Base-by-base conservation (phyloP, 2,113 vertebrate genomes). In the Salminus brasiliensis region DNA sequence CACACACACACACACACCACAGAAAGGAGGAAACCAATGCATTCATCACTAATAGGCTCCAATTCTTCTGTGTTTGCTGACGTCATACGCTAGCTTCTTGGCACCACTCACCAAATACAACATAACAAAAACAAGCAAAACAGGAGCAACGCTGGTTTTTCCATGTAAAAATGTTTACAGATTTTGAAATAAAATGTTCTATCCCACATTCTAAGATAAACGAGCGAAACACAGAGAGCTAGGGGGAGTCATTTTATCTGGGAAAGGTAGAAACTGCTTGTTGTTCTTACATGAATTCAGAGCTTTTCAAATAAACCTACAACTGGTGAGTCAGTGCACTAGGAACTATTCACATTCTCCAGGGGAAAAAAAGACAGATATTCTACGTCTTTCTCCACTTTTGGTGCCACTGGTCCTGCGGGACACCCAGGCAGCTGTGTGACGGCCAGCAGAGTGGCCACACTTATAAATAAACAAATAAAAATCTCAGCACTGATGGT, bases 181-280 rank as follows among this genome's bases (percentile, higher is more conserved):
- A 73, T 39, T 43, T 16, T 36, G 23, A 59, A 27, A 11, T 41
- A 59, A 41, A 73, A 73, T 39, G 41, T 73, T 59, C 53, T 43
- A 25, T 73, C 53, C 71, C 53, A 59, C 71, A 41, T 25, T 12
- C 39, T 39, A 53, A n/a, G 30, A 10, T n/a, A 23, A 53, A 27
- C 60, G 39, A 23, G 15, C 18, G 39, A 4, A 21, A 45, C 16
- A 23, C 43, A 16, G 63, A 21, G 60, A 23, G 57, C 39, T 43
- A 62, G 29, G 62, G 29, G 41, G 45, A 47, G 45, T 12, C 62
- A 63, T 45, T 74, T 63, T 29, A 29, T 47, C 39, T 32, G 72
- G 57, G 72, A 74, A 74, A 74, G 45, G 41, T 47, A 47, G 12
- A 43, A 12, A 13, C 7, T 74, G 57, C 63, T 74, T 74, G 60